These are phyloP conservation scores for Palaemon carinicauda DNA, from an alignment of 1,140 invertebrate species.

Conservation along the genomic window DNA sequence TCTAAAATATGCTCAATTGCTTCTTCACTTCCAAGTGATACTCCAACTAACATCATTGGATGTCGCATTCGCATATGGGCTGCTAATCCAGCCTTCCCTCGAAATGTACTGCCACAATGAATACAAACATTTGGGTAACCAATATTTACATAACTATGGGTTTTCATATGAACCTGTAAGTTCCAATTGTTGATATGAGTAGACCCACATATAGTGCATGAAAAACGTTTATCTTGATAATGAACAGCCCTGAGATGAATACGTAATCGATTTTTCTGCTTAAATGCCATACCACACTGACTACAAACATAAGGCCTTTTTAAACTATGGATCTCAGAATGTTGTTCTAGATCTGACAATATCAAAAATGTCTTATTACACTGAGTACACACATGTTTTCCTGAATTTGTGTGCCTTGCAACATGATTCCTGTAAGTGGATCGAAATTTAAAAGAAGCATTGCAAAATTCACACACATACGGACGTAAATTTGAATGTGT, in stretches of 20 bases:
- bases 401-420: slow-evolving; percentile 57
- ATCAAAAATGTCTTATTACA: slow-evolving; percentile 59
- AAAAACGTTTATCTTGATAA: slow-evolving; percentile 38
- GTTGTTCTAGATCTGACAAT: slow-evolving; percentile 58
- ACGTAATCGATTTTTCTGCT: slow-evolving; percentile 78
- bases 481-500: slow-evolving; percentile 63
- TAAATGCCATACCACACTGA: slow-evolving; percentile 73
- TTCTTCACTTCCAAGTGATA: background rate
- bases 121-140: slow-evolving; percentile 2
- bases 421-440: slow-evolving; percentile 48
- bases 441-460: slow-evolving; percentile 57
- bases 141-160: background rate
- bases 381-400: slow-evolving; percentile 52
- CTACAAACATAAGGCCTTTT: slow-evolving; percentile 60
- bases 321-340: slow-evolving; percentile 60
- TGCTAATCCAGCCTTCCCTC: slow-evolving; percentile 31
- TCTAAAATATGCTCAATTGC: slow-evolving; percentile 30
- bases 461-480: slow-evolving; percentile 60
- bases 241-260: slow-evolving; percentile 70
- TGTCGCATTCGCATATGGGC: slow-evolving; percentile 39
- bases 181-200: slow-evolving; percentile 49
- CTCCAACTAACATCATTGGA: background rate
- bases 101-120: slow-evolving; percentile 34
- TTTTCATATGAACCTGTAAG: slow-evolving; percentile 37
- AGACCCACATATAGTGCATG: slow-evolving; percentile 28